Percentiles rank a stretch among this genome's conserved stretches.
These are phyloP conservation scores for Colostygia pectinataria DNA, from an alignment of 2,888 invertebrate species.

Conservation along the genomic window DNA sequence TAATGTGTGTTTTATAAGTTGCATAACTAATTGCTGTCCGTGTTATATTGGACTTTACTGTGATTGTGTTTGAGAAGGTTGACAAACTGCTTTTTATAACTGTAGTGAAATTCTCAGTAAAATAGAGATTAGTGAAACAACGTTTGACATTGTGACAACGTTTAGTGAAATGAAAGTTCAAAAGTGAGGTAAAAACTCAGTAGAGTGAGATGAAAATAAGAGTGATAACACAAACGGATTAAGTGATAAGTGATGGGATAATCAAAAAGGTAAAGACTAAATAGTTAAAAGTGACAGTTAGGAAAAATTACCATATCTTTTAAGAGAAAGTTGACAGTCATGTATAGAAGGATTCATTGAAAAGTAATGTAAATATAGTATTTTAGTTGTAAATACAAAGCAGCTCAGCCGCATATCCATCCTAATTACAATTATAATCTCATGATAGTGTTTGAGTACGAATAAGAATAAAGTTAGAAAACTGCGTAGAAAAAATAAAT, in stretches of 20 bases:
- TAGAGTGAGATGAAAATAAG: background rate
- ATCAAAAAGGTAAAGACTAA: constrained; percentile 2
- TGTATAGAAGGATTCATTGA: constrained; percentile 47
- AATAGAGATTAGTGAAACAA: constrained; percentile 6
- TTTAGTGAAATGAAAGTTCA: constrained; percentile 3
- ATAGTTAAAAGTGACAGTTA: constrained; percentile 22
- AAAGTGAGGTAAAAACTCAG: background rate
- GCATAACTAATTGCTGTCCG: constrained; percentile 7
- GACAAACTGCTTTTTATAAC: constrained; percentile 13
- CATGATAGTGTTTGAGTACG: constrained; percentile 43
- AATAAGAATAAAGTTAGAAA: constrained; percentile 36
- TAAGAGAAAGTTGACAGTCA: constrained; percentile 36
- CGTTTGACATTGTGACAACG: background rate
- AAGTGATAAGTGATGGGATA: constrained; percentile 1
- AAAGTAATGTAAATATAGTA: constrained; percentile 67
- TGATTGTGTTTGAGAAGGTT: constrained; percentile 26
- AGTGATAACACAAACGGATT: background rate
- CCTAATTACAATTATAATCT: constrained; percentile 62
- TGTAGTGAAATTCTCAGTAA: constrained; percentile 22
- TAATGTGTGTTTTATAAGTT: background rate
- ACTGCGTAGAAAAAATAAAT: constrained; percentile 34
- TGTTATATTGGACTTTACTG: constrained; percentile 17
- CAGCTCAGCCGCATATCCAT: constrained; percentile 78
- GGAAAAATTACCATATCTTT: constrained; percentile 44
- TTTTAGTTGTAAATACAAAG: constrained; percentile 51